These are phyloP conservation scores for Gymnopithys bicolor DNA, from an alignment of 2,797 vertebrate species.

Conservation along the genomic window DNA sequence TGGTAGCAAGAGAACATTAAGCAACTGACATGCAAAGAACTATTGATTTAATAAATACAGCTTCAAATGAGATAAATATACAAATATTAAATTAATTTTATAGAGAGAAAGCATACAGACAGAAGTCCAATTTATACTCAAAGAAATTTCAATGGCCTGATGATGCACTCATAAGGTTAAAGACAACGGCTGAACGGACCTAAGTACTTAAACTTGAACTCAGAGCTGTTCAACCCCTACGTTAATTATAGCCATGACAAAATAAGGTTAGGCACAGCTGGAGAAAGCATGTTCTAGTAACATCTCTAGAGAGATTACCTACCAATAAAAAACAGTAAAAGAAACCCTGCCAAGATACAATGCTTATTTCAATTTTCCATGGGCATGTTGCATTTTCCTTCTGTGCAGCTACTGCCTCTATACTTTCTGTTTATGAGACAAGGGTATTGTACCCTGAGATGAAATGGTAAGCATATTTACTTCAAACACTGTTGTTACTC, in stretches of 20 bases:
- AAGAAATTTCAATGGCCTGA: neutral
- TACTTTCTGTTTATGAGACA: neutral
- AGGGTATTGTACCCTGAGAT: neutral
- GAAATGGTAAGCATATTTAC: neutral
- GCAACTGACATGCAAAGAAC: neutral
- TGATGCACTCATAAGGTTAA: neutral
- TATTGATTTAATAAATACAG: neutral
- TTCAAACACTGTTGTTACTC: neutral
- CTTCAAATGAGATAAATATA: neutral
- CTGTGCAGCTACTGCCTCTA: neutral
- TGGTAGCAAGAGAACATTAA: neutral
- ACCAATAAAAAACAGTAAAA: neutral
- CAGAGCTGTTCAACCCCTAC: neutral
- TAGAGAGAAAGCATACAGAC: neutral
- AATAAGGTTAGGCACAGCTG: neutral
- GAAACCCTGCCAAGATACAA: neutral
- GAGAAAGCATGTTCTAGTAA: neutral
- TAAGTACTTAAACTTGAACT: neutral
- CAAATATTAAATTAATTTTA: neutral
- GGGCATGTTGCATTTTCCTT: neutral
- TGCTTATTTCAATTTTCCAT: neutral
- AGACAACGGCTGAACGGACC: neutral
- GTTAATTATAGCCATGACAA: neutral
- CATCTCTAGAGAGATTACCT: neutral
- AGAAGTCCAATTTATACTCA: neutral